Conservation (phyloP, 1,140 invertebrate species). For the Drosophila mauritiana region DNA sequence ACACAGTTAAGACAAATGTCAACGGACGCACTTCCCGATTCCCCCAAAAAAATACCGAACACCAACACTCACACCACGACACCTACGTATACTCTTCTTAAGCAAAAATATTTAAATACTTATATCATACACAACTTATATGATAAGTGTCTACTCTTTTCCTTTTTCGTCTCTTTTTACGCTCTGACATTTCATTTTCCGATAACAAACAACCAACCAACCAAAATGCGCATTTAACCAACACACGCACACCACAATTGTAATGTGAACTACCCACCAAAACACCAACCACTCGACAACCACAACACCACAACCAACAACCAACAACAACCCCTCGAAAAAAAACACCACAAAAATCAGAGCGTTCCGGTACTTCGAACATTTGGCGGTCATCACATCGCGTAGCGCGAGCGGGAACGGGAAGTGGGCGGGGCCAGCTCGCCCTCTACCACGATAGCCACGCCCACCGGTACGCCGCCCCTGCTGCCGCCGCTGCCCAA, state of each 20-base stretch:
- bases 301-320: constrained; percentile 16
- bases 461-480: constrained; percentile 73
- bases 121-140: constrained; percentile 83
- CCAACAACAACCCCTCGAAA: constrained; percentile 30
- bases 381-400: constrained; percentile 85
- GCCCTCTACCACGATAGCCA: constrained; percentile 62
- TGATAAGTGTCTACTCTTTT: constrained; percentile 82
- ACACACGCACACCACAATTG: constrained; percentile 58
- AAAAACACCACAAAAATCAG: constrained; percentile 65
- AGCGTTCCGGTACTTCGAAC: constrained; percentile 84
- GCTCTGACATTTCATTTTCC: constrained; percentile 82
- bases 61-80: constrained; percentile 33
- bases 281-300: constrained; percentile 28
- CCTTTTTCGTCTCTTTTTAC: constrained; percentile 83
- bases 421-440: constrained; percentile 72
- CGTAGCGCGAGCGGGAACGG: constrained; percentile 84
- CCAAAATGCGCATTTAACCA: constrained; percentile 54
- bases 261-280: constrained; percentile 49
- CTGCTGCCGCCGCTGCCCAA: constrained; percentile 78
- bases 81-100: constrained; percentile 64
- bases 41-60: constrained; percentile 27
- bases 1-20: constrained; percentile 20
- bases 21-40: constrained; percentile 62
- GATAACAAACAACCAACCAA: constrained; percentile 41
- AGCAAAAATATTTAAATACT: constrained; percentile 63